Base-by-base conservation (phyloP, 2,797 vertebrate species). In the Paramormyrops hopkinsi region DNA sequence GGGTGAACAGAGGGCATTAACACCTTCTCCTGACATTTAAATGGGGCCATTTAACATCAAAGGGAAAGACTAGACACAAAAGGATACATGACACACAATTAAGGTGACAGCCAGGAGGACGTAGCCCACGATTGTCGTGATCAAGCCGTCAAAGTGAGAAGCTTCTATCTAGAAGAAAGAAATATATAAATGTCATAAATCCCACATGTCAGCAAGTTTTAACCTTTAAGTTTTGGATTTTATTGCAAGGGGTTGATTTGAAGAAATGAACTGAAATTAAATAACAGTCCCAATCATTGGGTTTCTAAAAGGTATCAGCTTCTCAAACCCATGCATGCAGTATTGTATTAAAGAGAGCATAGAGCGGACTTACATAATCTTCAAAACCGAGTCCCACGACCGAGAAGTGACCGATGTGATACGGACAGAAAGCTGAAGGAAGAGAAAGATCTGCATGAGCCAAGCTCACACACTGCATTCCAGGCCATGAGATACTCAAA, bases 1-100 rank as follows among this genome's bases (percentile, higher is more conserved):
- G 1, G 14, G 69, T 1, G 4, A 76, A 79, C 73, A 19, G 41
- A 44, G 6, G 73, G 37, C 6, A n/a, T 79, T 44, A 44, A 19
- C 73, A n/a, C 65, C 65, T 69, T 69, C 29, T 29, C 73, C 17
- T n/a, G 17, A 41, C 37, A 46, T 79, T 7, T n/a, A n/a, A 79
- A 79, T 44, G 6, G 5, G 17, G 73, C 41, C 37, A 44, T 46
- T 79, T 46, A 84, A 84, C 37, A 4, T 86, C 69, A 33, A 33
- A 22, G 51, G 76, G 37, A 22, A 4, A 25, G 14, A 4, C 5
- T 19, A 25, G 56, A 9, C 22, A 33, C 3, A n/a, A 91, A 98
- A 99, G 97, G 99, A 99, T 99, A 99, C 98, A 90, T 99, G 99
- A 94, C 98, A 99, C 91, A 99, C 95, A 90, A 99, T 99, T 89